Base-by-base conservation (phyloP, 2,797 vertebrate genomes). In the Meda fulgida region DNA sequence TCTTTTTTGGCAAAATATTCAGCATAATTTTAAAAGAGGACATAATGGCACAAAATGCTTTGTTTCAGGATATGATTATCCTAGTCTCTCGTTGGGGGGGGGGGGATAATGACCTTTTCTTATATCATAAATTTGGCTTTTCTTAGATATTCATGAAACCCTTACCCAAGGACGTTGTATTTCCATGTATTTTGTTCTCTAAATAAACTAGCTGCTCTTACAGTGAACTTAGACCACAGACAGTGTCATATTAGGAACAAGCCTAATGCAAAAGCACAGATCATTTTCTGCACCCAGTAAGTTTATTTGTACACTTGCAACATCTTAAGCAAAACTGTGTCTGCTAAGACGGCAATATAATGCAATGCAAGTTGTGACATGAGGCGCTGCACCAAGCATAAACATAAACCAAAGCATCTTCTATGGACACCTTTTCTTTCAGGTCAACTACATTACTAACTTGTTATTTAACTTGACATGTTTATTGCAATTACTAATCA, bases 401-500 rank as follows among this genome's bases (percentile, higher is more conserved):
- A 78, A 26, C 23, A 78, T 29, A 67, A 76, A 31, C 19, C 51
- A 75, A 75, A 16, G 11, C 48, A 8, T 76, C 72, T 21, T 51
- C 48, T 31, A 18, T 34, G 21, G 10, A 55, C 0, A 7, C 11
- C 2, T 77, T 23, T 23, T n/a, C 11, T n/a, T 38, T 77, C 51
- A 66, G 78, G 19, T 65, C 77, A 46, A 29, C 9, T 14, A 14
- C 18, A 48, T 67, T 14, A 36, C 51, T 38, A 18, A 58, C 53
- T 9, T 73, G 19, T 75, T 75, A 9, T 8, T 36, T 67, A 67
- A 67, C 18, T n/a, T 43, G 38, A 51, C 13, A n/a, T 38, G 73
- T 76, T 76, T 76, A 55, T 78, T 29, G 14, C 31, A 51, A 67
- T n/a, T n/a, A n/a, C n/a, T n/a, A n/a, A n/a, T n/a, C n/a, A n/a